phyloP scores from a whole-genome alignment of 1,140 invertebrate species.

The Drosophila funebris region DNA sequence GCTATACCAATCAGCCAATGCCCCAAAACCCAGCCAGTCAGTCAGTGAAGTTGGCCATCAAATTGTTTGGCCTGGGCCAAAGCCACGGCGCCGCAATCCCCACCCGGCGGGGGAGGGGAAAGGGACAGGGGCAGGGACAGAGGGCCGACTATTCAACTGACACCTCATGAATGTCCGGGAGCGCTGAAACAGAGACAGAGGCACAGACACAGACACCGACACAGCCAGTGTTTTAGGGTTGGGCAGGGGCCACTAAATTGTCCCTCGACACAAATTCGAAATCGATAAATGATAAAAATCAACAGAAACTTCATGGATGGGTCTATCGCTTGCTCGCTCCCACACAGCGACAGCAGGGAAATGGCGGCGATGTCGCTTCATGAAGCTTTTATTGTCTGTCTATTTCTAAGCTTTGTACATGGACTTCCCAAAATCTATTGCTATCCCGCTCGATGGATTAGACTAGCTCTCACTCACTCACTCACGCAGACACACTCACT shows the following conservation, averaged over 20 bases:
- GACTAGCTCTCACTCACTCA: slow-evolving; percentile 44
- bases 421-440: slow-evolving; percentile 58
- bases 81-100: slow-evolving; percentile 7
- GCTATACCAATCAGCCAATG: slow-evolving; percentile 38
- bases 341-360: slow-evolving; percentile 40
- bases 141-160: slow-evolving; percentile 48
- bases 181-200: slow-evolving; percentile 20
- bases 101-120: neutral
- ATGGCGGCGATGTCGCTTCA: slow-evolving; percentile 71
- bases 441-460: slow-evolving; percentile 52
- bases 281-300: slow-evolving; percentile 83
- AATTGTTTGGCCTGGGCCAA: slow-evolving; percentile 41
- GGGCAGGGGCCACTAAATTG: slow-evolving; percentile 70
- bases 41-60: slow-evolving; percentile 63
- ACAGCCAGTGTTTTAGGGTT: slow-evolving; percentile 8
- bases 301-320: slow-evolving; percentile 80
- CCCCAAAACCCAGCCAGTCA: slow-evolving; percentile 44
- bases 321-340: slow-evolving; percentile 30
- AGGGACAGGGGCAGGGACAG: too few species aligned
- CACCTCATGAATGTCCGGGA: slow-evolving; percentile 72
- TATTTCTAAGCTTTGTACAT: slow-evolving; percentile 83
- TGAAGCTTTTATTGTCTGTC: slow-evolving; percentile 82
- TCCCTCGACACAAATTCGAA: slow-evolving; percentile 83
- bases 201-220: slow-evolving; percentile 3
- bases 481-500: slow-evolving; percentile 14